Evolutionary conservation across 2,113 vertebrate genomes (phyloP), one percentile per base, ranked within the genome.

Genomic region (Cepphus grylle): DNA sequence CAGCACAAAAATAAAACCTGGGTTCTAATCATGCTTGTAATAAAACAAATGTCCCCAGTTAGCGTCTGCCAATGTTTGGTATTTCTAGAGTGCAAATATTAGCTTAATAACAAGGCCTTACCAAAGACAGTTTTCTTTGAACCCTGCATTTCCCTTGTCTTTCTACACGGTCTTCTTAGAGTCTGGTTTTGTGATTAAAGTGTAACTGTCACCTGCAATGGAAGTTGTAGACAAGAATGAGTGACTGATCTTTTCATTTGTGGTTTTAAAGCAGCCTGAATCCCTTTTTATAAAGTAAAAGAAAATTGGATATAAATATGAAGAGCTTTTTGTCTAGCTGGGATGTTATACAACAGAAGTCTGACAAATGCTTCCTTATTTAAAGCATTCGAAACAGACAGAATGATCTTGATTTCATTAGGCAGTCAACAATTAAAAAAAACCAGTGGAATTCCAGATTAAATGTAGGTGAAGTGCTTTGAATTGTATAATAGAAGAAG

Each of bases 1-100:
- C 73, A 72, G 50, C 42, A 58, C 65, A 74, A 88, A 93, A 96
- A 90, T 81, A 91, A 93, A 95, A 77, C 42, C 25, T 73, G 34
- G 3, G 3, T 86, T 88, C 53, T 87, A 25, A 49, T 86, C 29
- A 38, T 66, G 19, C 38, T 69, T 91, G 9, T 53, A 84, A 56
- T 78, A 92, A 94, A 88, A 72, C 32, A 82, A 85, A 95, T 49
- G 34, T 82, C 40, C 50, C 32, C 32, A 45, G 22, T 93, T 52
- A 32, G 10, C 12, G 12, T 40, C 73, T 82, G 66, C 67, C 66
- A 77, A 18, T 52, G 63, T 80, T 52, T 66, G 50, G 6, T 63
- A 45, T 87, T 82, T 83, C 42, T 58, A 15, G 71, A 81, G 47
- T 86, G 67, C 62, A 65, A 80, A 65, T 71, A 26, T 87, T 90